Percentiles rank a stretch among this genome's conserved stretches.
Conservation (phyloP, 2,113 vertebrate genomes). For the Cynocephalus volans region DNA sequence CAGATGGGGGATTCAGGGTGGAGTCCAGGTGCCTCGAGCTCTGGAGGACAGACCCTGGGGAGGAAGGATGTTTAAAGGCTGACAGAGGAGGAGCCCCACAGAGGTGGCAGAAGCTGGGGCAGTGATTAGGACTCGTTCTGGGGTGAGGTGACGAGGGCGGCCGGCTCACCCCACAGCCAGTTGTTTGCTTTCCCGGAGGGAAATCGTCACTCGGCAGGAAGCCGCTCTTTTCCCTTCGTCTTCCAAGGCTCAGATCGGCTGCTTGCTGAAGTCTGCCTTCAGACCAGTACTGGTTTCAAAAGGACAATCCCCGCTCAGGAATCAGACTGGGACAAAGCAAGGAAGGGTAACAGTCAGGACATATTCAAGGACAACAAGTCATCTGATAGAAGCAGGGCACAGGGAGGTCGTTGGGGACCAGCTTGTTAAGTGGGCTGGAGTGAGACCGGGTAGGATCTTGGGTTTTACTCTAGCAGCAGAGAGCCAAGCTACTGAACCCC, state of each 20-base stretch:
- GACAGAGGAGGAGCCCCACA: background rate
- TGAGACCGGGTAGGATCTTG: background rate
- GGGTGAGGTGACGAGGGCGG: background rate
- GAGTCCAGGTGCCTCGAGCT: background rate
- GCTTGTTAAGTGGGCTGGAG: background rate
- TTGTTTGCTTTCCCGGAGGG: background rate
- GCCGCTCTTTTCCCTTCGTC: background rate
- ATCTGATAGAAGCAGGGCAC: background rate
- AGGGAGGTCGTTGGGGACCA: background rate
- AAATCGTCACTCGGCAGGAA: background rate
- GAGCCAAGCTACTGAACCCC: background rate
- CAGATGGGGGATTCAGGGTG: background rate
- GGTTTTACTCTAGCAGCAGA: background rate
- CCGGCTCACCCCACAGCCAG: background rate
- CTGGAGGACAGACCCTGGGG: background rate
- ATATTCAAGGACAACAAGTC: background rate
- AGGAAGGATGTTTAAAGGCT: no score
- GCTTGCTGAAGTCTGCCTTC: background rate
- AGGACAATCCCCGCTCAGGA: background rate
- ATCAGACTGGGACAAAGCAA: background rate
- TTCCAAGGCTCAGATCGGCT: background rate
- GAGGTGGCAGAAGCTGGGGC: background rate
- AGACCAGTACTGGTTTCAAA: background rate
- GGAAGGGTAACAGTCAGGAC: background rate
- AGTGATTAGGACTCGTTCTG: background rate